phyloP scores from a whole-genome alignment of 2,888 invertebrate genomes.

The Lasioglossum morio region DNA sequence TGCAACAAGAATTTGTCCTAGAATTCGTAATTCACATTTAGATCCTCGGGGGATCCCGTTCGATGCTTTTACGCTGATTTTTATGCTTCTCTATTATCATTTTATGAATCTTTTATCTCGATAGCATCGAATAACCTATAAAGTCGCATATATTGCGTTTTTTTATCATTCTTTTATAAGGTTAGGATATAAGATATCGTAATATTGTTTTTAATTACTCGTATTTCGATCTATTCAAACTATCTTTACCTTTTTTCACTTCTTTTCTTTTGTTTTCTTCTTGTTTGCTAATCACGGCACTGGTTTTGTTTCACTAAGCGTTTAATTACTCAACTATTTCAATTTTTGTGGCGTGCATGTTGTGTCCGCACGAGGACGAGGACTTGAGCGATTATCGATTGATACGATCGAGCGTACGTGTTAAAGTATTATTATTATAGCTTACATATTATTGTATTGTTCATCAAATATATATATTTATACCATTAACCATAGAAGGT shows the following conservation, averaged over 20 bases:
- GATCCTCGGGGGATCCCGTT: neutral
- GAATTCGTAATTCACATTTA: conserved; percentile 50
- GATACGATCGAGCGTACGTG: no score
- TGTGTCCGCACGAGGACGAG: no score
- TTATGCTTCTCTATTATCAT: neutral
- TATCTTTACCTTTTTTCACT: neutral
- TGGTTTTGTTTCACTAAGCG: neutral
- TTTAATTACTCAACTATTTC: no score
- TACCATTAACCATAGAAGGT: no score
- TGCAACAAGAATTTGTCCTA: conserved; percentile 51
- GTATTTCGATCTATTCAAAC: neutral
- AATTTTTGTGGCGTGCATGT: no score
- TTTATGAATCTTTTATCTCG: neutral
- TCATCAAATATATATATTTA: no score
- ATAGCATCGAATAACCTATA: neutral
- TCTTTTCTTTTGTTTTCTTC: neutral
- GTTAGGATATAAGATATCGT: neutral
- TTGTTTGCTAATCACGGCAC: neutral
- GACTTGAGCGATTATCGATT: no score
- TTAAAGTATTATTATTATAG: no score
- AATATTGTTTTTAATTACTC: neutral
- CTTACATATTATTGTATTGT: no score
- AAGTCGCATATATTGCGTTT: neutral
- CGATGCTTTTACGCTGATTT: neutral
- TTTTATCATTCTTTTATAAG: neutral